Evolutionary conservation across 1,140 invertebrate genomes (phyloP), one percentile per base, ranked within the genome.

Genomic region (Danaus melanippus): DNA sequence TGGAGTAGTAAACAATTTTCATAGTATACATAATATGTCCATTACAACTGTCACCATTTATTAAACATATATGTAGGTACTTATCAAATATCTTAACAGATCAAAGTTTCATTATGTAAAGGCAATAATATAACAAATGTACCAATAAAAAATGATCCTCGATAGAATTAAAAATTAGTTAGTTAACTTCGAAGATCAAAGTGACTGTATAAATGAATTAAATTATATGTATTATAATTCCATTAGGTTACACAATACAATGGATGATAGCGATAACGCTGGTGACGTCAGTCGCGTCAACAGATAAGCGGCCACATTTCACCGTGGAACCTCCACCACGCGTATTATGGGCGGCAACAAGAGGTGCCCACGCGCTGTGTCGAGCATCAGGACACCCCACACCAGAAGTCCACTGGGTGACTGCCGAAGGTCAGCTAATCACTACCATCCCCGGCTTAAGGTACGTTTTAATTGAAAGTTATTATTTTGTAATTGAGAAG

Each of bases 351-450:
- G 74, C 83, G 10, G 69, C 80, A 0, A 86, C 83, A 0, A 64
- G 74, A 0, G 80, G 83, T 17, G 80, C 80, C 0, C 62, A 82
- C 51, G 80, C 79, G 2, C 57, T 59, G 0, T 86, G 83, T 48
- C 77, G 80, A 1, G 80, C 80, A 0, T 63, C 63, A 2, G 83
- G 83, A 0, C 79, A 86, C 46, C 83, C 83, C 0, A 49, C 67
- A 0, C 80, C 83, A n/a, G 80, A 82, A n/a, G 56, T 86, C 3
- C 76, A 84, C 50, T 86, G 80, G 82, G 75, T 84, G 48, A 85
- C 80, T 5, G 65, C 74, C 60, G 82, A 85, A 47, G 82, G 82
- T 50, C 82, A 84, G 57, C 66, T 81, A 10, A 58, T 84, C 7
- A 79, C 80, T 5, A 85, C 82, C 15, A 84, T 85, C 64, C 82